Conservation (phyloP, 2,888 invertebrate genomes). For the Lingula anatina region DNA sequence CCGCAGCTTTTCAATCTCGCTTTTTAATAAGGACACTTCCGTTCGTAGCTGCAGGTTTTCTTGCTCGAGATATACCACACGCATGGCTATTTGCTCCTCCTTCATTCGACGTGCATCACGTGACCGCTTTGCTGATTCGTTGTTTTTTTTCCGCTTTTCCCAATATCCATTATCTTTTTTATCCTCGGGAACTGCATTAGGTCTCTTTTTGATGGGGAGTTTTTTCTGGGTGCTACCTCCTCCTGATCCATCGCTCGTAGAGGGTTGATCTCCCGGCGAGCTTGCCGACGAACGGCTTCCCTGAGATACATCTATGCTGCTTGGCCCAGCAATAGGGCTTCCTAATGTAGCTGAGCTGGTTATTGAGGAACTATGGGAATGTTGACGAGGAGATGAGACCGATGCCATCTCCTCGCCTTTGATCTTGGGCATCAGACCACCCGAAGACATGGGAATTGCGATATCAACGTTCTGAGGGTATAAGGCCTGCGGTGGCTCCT, state of each 20-base stretch:
- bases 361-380: no score
- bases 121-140: slow-evolving; percentile 52
- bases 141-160: slow-evolving; percentile 53
- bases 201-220: slow-evolving; percentile 35
- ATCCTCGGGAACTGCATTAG: slow-evolving; percentile 24
- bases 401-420: no score
- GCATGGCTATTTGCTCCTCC: slow-evolving; percentile 47
- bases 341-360: no score
- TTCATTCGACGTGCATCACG: slow-evolving; percentile 48
- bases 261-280: background rate
- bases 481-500: no score
- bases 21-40: slow-evolving; percentile 40
- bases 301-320: slow-evolving; percentile 1
- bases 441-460: no score
- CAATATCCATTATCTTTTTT: slow-evolving; percentile 47
- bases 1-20: slow-evolving; percentile 43
- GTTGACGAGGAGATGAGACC: no score
- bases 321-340: background rate
- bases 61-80: slow-evolving; percentile 45
- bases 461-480: no score
- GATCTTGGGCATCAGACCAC: no score
- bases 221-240: no score
- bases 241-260: slow-evolving; percentile 4
- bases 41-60: slow-evolving; percentile 48
- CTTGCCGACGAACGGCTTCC: slow-evolving; percentile 1